A percentile compares a stretch with the other conserved stretches of the same genome.
Evolutionary conservation across 2,113 vertebrate genomes (phyloP).

Genomic region (Axis porcinus): DNA sequence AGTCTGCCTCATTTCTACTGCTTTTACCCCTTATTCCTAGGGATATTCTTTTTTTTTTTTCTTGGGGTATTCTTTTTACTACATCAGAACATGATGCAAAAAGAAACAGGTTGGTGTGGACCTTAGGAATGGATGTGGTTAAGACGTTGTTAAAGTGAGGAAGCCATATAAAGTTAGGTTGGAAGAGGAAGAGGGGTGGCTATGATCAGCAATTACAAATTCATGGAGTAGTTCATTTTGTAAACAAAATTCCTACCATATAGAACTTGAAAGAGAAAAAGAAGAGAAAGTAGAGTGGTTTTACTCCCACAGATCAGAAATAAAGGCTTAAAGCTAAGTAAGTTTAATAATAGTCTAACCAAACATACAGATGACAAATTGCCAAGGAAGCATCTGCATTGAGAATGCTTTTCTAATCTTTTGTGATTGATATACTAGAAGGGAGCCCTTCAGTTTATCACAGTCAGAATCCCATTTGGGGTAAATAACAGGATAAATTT

Average conservation of each 20-base stretch:
- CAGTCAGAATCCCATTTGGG: neutral
- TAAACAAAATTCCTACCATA: slow-evolving; percentile 8
- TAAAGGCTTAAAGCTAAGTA: neutral
- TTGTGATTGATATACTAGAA: neutral
- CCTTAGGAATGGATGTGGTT: neutral
- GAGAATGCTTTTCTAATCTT: neutral
- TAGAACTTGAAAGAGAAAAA: neutral
- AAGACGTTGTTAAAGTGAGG: neutral
- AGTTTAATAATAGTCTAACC: slow-evolving; percentile 19
- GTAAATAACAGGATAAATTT: slow-evolving; percentile 5
- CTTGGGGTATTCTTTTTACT: neutral
- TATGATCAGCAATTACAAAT: neutral
- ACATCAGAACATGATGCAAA: neutral
- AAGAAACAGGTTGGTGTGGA: neutral
- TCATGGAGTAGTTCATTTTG: neutral
- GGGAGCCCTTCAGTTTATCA: neutral
- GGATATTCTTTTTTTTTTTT: slow-evolving; percentile 14
- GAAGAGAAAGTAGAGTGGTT: neutral
- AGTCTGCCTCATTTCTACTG: neutral
- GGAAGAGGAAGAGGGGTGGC: neutral
- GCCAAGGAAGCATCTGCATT: neutral
- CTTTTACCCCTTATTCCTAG: neutral
- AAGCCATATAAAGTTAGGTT: neutral
- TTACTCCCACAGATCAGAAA: neutral
- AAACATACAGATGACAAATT: neutral